Conservation (phyloP, 2,113 vertebrate genomes). For the Paradoxurus hermaphroditus region DNA sequence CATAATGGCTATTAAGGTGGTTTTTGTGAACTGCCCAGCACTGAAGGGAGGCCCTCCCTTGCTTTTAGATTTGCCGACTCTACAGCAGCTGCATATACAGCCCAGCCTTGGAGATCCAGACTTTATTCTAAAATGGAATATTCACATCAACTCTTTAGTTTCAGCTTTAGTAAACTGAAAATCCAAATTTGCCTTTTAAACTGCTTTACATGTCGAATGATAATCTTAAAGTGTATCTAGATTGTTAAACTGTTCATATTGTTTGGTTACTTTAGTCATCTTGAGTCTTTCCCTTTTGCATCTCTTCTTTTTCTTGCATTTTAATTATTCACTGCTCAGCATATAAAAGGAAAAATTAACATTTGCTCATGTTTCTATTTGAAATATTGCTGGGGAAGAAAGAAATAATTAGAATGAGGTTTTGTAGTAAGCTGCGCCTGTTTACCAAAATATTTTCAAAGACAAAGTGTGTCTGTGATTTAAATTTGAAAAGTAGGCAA, state of each 20-base stretch:
- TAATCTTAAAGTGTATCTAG: not conserved
- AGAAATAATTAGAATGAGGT: constrained; percentile 12
- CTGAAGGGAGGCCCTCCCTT: constrained; percentile 27
- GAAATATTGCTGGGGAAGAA: constrained; percentile 24
- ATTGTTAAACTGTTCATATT: not conserved
- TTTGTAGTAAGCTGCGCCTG: not conserved
- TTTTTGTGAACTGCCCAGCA: constrained; percentile 70
- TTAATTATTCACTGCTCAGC: not conserved
- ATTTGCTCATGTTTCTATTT: not conserved
- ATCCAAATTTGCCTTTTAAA: not conserved
- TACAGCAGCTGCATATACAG: not conserved
- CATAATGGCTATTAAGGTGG: constrained; percentile 64
- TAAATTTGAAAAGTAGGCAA: constrained; percentile 17
- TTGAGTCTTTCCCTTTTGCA: not conserved
- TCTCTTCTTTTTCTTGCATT: not conserved
- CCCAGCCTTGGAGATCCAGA: not conserved
- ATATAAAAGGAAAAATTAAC: not conserved
- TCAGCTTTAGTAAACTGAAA: not conserved
- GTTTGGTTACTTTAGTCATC: not conserved
- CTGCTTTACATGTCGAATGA: not conserved
- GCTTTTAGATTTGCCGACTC: not conserved
- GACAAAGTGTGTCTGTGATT: not conserved
- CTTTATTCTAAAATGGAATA: not conserved
- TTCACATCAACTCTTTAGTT: not conserved
- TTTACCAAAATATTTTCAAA: constrained; percentile 21